A percentile compares a stretch with the other conserved stretches of the same genome.
Evolutionary conservation across 2,888 invertebrate genomes (phyloP).

Genomic region (Ichneumon xanthorius): DNA sequence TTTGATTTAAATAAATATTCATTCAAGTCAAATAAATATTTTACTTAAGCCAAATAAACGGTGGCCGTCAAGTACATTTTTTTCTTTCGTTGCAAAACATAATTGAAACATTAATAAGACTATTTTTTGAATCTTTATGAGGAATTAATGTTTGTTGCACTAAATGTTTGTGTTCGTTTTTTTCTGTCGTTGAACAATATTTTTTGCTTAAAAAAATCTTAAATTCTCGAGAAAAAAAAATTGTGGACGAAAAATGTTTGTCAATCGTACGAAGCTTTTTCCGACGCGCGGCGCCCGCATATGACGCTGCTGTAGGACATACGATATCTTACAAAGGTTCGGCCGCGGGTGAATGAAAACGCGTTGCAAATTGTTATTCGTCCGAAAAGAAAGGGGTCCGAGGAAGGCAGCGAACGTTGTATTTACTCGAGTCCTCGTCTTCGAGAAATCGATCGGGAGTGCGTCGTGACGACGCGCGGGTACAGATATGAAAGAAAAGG

Average conservation of each 20-base stretch:
- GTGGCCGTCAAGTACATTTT: too few relatives aligned
- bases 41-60: too few relatives aligned
- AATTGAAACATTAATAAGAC: background rate
- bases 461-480: slow-evolving; percentile 40
- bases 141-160: too few relatives aligned
- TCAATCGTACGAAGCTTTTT: too few relatives aligned
- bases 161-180: too few relatives aligned
- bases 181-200: too few relatives aligned
- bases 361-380: background rate
- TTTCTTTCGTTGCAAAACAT: background rate
- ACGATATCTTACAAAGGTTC: background rate
- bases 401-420: background rate
- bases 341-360: background rate
- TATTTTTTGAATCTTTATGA: background rate
- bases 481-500: slow-evolving; percentile 28
- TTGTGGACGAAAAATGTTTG: background rate
- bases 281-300: background rate
- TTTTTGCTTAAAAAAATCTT: too few relatives aligned
- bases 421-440: slow-evolving; percentile 27
- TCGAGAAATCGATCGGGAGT: slow-evolving; percentile 52
- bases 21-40: too few relatives aligned
- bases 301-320: background rate
- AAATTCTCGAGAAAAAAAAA: too few relatives aligned
- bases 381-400: background rate
- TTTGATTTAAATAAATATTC: too few relatives aligned